phyloP scores from a whole-genome alignment of 2,888 invertebrate species.

The Ethmia dodecea region DNA sequence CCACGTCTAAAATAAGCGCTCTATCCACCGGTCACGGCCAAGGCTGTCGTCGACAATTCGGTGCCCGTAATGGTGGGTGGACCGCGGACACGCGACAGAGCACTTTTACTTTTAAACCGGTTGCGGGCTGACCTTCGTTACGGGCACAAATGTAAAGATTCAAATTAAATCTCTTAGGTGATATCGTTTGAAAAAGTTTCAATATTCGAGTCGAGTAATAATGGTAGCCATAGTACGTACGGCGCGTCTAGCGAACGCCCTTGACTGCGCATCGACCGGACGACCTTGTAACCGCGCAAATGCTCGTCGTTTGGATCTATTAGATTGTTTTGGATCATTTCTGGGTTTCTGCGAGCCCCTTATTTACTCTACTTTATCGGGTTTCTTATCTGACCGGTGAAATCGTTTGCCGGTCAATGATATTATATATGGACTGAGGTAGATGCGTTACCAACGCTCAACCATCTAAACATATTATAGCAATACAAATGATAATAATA shows the following conservation, averaged over 20 bases:
- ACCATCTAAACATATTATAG: too few relatives aligned
- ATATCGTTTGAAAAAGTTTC: not conserved
- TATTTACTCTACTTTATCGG: too few relatives aligned
- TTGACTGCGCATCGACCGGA: conserved; percentile 70
- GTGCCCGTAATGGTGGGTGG: conserved; percentile 70
- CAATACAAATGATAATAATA: too few relatives aligned
- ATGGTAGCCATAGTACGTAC: conserved; percentile 1
- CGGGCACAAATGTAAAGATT: conserved; percentile 3
- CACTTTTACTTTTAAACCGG: conserved; percentile 75
- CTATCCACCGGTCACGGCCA: conserved; percentile 74
- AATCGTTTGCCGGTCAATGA: too few relatives aligned
- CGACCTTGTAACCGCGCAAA: conserved; percentile 66
- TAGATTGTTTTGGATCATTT: conserved; percentile 46
- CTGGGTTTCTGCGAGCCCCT: conserved; percentile 11
- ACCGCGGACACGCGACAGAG: conserved; percentile 65
- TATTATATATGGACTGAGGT: too few relatives aligned
- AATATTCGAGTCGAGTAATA: not conserved
- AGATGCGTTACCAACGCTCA: too few relatives aligned
- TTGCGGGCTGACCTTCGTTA: conserved; percentile 52
- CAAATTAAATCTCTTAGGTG: not conserved
- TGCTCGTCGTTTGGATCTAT: conserved; percentile 61
- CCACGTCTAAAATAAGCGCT: conserved; percentile 71
- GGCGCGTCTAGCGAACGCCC: conserved; percentile 63
- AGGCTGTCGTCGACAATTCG: conserved; percentile 68
- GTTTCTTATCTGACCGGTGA: too few relatives aligned